These are phyloP conservation scores for Melospiza melodia DNA, from an alignment of 2,113 vertebrate genomes.

Conservation along the genomic window DNA sequence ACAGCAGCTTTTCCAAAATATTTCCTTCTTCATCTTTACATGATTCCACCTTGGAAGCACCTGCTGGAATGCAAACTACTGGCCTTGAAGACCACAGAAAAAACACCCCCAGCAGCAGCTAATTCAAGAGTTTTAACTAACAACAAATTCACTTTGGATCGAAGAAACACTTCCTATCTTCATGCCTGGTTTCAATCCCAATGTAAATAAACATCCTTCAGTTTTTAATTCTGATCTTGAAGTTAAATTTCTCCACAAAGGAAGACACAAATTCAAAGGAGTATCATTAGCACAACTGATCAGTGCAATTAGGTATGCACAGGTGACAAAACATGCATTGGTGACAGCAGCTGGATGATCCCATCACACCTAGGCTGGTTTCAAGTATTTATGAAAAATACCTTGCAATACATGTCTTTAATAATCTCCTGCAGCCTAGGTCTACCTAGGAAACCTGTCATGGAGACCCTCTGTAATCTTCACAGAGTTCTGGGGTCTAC, in stretches of 20 bases:
- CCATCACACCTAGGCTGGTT: not conserved
- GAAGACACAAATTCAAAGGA: not conserved
- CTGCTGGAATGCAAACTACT: not conserved
- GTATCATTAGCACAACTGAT: not conserved
- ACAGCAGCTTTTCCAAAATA: not conserved
- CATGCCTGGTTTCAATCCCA: not conserved
- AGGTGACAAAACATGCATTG: not conserved
- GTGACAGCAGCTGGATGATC: not conserved
- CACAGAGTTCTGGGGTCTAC: not conserved
- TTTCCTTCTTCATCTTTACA: not conserved
- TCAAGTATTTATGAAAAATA: not conserved
- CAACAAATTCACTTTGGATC: not conserved
- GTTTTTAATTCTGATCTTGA: not conserved
- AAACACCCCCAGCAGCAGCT: not conserved
- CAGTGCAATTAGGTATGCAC: not conserved
- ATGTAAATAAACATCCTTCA: not conserved
- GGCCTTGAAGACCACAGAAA: not conserved
- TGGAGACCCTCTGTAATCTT: not conserved
- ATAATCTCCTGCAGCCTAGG: not conserved
- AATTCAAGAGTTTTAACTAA: not conserved
- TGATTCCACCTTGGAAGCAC: not conserved
- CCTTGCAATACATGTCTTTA: not conserved
- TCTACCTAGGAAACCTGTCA: not conserved
- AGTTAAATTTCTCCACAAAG: not conserved
- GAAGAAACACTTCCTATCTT: not conserved